Evolutionary conservation across 2,797 vertebrate genomes (phyloP).

Genomic region (Squalus acanthias): DNA sequence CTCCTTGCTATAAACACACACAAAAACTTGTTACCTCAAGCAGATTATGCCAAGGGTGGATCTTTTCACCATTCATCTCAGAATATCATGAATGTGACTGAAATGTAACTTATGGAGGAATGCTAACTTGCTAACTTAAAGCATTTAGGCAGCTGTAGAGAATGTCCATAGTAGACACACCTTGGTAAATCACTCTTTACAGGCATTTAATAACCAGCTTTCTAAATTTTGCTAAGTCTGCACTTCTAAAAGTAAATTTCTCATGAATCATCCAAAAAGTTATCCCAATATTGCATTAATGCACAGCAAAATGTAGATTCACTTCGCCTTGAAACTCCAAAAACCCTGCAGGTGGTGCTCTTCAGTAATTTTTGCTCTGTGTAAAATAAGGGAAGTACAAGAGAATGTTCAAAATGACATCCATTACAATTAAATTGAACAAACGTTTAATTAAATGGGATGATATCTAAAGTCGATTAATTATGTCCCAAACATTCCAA

Average conservation of each 20-base stretch:
- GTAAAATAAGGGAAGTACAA: background rate
- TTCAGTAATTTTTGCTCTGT: background rate
- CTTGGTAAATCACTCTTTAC: background rate
- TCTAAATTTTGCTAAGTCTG: background rate
- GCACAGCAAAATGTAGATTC: background rate
- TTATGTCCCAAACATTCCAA: background rate
- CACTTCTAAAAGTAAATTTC: background rate
- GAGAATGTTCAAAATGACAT: background rate
- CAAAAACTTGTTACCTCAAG: background rate
- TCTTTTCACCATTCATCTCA: background rate
- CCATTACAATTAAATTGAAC: background rate
- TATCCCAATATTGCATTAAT: background rate
- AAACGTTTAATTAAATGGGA: background rate
- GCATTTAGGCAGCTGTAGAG: background rate
- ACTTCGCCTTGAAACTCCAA: background rate
- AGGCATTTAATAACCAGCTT: background rate
- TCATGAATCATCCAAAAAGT: background rate
- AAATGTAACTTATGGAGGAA: background rate
- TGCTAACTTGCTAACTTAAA: background rate
- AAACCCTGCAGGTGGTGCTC: constrained; percentile 7
- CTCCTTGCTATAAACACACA: background rate
- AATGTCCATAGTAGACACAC: background rate
- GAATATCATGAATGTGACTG: background rate
- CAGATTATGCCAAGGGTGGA: background rate
- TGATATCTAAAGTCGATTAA: background rate